Base-by-base conservation (phyloP, 1,140 invertebrate species). In the Schlechtendalia chinensis region DNA sequence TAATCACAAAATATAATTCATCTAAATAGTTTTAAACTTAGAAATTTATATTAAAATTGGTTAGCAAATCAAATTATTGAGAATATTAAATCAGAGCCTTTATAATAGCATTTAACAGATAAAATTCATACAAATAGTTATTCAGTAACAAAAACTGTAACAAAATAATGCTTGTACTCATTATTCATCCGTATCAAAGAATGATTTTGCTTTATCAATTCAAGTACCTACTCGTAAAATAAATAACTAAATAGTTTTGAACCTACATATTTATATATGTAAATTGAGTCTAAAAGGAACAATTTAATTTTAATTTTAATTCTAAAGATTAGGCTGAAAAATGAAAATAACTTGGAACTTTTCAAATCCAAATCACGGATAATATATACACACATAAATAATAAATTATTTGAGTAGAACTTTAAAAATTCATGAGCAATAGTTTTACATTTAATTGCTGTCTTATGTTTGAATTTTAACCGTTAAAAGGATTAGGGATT, bases 161-260 rank as follows among this genome's bases (percentile, higher is more conserved):
- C 50, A 53, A 12, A 74, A 32, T 3, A 74, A 22, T 54, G n/a
- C 5, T 32, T 29, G 53, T 58, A 56, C 14, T 75, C 5, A 19
- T 75, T 75, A 75, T 75, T 58, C 29, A 29, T 75, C 72, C 17
- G 29, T 75, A 16, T 75, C 72, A 75, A 75, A 75, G 72, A 75
- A 75, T 75, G 72, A 54, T 58, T 75, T 75, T 75, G 72, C 29
- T 45, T 75, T 54, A 75, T 75, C 72, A 59, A 16, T 24, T 69
- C 47, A 47, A 69, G 47, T 45, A 67, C n/a, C n/a, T n/a, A n/a
- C n/a, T n/a, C n/a, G n/a, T n/a, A 5, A 59, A 24, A 5, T 59
- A 12, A 39, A 59, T 22, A 22, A 59, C 16, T 27, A 59, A 59
- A 14, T 24, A 59, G 56, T 22, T 39, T 39, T 39, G 32, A 39